Evolutionary conservation across 2,797 vertebrate genomes (phyloP).

Genomic region (Chelonia mydas): DNA sequence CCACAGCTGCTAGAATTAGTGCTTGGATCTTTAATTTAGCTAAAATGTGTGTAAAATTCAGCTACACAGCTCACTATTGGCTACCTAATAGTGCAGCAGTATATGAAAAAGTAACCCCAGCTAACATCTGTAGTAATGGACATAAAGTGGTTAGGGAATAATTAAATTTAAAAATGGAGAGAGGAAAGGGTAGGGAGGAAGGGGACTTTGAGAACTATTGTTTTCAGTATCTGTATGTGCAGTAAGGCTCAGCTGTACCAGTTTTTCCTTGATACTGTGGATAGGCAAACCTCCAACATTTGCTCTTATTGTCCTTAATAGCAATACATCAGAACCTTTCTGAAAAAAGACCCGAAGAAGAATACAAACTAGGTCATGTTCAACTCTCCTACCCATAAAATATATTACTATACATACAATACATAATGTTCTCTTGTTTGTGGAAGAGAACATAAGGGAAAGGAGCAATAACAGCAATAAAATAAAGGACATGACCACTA

Average conservation of each 20-base stretch:
- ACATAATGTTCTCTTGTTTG: neutral
- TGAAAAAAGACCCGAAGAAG: conserved; percentile 38
- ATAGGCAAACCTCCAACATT: neutral
- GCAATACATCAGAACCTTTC: conserved; percentile 53
- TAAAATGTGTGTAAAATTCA: conserved; percentile 59
- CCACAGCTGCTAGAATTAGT: conserved; percentile 42
- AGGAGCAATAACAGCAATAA: neutral
- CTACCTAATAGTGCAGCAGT: conserved; percentile 61
- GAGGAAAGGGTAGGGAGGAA: conserved; percentile 1
- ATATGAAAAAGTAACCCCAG: conserved; percentile 40
- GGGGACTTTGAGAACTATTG: conserved; percentile 21
- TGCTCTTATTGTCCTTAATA: neutral
- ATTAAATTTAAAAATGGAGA: conserved; percentile 22
- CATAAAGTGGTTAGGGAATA: conserved; percentile 19
- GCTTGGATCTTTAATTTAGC: conserved; percentile 64
- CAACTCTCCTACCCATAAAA: neutral
- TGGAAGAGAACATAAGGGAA: neutral
- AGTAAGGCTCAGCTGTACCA: conserved; percentile 48
- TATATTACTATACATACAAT: neutral
- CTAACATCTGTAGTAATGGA: conserved; percentile 19
- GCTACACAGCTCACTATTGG: conserved; percentile 35
- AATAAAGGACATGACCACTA: neutral
- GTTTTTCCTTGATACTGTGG: neutral
- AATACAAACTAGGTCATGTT: neutral
- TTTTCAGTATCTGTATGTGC: conserved; percentile 35